Base-by-base conservation (phyloP, 2,888 invertebrate genomes). In the Lasioglossum figueresi region DNA sequence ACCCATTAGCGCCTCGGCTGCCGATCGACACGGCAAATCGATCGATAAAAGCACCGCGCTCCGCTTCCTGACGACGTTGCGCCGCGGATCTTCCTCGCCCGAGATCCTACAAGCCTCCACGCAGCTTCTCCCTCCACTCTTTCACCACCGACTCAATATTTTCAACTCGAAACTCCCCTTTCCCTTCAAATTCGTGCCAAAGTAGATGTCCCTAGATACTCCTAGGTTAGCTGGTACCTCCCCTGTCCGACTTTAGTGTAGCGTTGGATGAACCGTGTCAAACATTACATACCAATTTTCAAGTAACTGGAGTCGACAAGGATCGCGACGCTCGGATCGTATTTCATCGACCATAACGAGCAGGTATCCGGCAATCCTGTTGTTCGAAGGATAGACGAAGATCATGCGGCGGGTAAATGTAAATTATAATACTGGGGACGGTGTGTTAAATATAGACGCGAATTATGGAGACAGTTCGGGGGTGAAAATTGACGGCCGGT, bases 1-100 rank as follows among this genome's bases (percentile, higher is more conserved):
- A 91, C 86, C 90, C 91, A 91, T 91, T 91, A 91, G 89, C 89
- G 86, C 88, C 86, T 85, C 37, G 74, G 82, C 90, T 88, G 91
- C 83, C 90, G 90, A 91, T 91, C 90, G 91, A 87, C 88, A 88
- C 79, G 86, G 88, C 83, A 84, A 87, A 86, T 88, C 85, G 89
- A 91, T 89, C 90, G 91, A 90, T 89, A 89, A 90, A 89, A 87
- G 84, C 83, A 59, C 76, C n/a, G 83, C 78, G 76, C 84, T 82
- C 76, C 66, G 83, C 84, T 90, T 87, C 83, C 90, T 86, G 63
- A 68, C 79, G 27, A 63, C 48, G 73, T 34, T 34, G 14, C 52
- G 70, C 34, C 23, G 14, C 73, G 31, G 48, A 27, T 48, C 31
- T 23, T 68, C 68, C 68, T 68, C 34, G 37, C 4, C n/a, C 23